Evolutionary conservation across 1,140 invertebrate species (phyloP).

Genomic region (Heterodera schachtii): DNA sequence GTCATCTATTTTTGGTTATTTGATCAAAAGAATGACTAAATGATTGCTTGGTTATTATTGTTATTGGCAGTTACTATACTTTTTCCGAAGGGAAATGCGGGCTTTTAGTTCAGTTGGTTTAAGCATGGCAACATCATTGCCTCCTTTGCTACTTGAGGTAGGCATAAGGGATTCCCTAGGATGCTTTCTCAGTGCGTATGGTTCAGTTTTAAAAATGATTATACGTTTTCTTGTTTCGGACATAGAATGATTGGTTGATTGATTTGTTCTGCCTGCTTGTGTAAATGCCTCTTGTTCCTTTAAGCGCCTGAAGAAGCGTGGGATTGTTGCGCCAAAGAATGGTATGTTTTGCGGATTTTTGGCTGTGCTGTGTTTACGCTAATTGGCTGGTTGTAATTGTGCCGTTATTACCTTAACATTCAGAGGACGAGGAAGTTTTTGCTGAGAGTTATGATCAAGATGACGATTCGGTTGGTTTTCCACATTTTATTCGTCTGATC

Average conservation of each 20-base stretch:
- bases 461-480: constrained; percentile 32
- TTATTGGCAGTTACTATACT: not conserved
- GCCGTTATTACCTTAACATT: not conserved
- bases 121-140: constrained; percentile 13
- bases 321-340: constrained; percentile 11
- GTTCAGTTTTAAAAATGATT: too few relatives aligned
- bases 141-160: constrained; percentile 22
- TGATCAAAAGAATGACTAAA: constrained; percentile 4
- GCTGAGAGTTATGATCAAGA: constrained; percentile 80
- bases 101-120: not conserved
- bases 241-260: too few relatives aligned
- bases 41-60: not conserved
- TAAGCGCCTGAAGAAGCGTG: constrained; percentile 15
- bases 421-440: constrained; percentile 77
- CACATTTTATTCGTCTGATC: not conserved
- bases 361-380: too few relatives aligned
- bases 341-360: not conserved
- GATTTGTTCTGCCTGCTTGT: not conserved
- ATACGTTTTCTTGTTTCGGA: too few relatives aligned
- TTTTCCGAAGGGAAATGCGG: not conserved
- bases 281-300: not conserved
- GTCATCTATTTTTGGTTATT: not conserved
- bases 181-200: too few relatives aligned
- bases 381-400: not conserved
- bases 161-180: not conserved